phyloP scores from a whole-genome alignment of 2,113 vertebrate species.

The Calidris pugnax region DNA sequence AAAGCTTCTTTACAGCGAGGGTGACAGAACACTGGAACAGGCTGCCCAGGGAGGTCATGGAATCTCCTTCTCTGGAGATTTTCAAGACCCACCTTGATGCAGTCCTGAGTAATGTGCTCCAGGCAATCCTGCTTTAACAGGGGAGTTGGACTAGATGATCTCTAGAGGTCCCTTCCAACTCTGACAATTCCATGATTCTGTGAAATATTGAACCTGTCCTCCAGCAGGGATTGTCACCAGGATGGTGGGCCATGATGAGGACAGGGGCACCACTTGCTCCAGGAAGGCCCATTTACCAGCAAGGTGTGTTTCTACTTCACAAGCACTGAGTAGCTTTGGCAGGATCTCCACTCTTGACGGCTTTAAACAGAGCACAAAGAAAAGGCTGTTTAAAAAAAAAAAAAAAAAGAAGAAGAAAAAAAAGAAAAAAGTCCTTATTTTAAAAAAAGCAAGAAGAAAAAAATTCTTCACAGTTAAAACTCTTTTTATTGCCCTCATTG shows the following conservation, averaged over 20 bases:
- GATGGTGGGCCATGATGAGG: neutral
- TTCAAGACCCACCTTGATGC: no score
- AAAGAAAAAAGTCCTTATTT: neutral
- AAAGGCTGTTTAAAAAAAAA: neutral
- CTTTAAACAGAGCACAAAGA: conserved; percentile 10
- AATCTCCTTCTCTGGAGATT: no score
- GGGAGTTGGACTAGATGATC: no score
- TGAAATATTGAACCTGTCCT: neutral
- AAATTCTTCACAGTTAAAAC: conserved; percentile 29
- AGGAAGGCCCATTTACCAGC: neutral
- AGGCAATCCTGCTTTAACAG: no score
- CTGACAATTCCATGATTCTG: no score
- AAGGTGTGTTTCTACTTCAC: neutral
- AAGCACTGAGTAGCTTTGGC: neutral
- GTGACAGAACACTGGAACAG: neutral
- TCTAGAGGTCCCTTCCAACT: no score
- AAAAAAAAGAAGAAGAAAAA: neutral
- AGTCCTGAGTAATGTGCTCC: no score
- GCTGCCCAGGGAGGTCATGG: neutral
- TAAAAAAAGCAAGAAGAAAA: neutral
- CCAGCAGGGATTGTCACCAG: neutral
- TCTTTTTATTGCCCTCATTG: conserved; percentile 48
- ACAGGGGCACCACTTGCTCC: neutral
- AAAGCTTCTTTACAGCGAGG: no score
- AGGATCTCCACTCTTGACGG: neutral